Evolutionary conservation across 2,113 vertebrate species (phyloP).

Genomic region (Dasyurus viverrinus): DNA sequence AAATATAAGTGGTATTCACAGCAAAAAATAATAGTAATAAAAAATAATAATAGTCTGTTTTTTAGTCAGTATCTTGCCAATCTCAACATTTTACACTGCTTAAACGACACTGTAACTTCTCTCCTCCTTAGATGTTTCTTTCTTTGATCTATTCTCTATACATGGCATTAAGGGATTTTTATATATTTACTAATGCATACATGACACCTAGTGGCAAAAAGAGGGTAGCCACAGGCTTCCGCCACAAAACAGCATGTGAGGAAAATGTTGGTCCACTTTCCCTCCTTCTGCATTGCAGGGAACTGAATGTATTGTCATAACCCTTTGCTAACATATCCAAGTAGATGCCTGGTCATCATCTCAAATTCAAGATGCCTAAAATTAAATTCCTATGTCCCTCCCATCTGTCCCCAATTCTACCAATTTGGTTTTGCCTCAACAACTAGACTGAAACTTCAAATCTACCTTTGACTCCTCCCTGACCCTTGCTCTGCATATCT

Average conservation of each 20-base stretch:
- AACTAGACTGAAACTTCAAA: not conserved
- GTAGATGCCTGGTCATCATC: not conserved
- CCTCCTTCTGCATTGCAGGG: not conserved
- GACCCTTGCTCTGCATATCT: not conserved
- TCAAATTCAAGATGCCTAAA: not conserved
- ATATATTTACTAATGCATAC: not conserved
- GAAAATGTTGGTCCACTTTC: not conserved
- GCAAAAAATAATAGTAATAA: not conserved
- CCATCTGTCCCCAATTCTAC: not conserved
- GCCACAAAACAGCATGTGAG: not conserved
- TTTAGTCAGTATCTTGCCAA: not conserved
- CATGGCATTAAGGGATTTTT: not conserved
- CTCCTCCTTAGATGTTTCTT: not conserved
- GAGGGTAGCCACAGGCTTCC: not conserved
- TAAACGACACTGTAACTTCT: not conserved
- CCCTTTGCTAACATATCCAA: not conserved
- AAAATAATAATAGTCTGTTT: not conserved
- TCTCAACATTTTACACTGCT: not conserved
- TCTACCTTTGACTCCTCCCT: not conserved
- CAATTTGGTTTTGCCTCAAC: not conserved
- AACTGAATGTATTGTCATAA: not conserved
- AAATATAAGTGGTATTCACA: not conserved
- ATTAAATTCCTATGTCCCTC: not conserved
- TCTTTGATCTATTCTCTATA: not conserved
- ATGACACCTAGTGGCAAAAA: not conserved